These are phyloP conservation scores for Halyomorpha halys DNA, from an alignment of 1,140 invertebrate species.

Conservation along the genomic window DNA sequence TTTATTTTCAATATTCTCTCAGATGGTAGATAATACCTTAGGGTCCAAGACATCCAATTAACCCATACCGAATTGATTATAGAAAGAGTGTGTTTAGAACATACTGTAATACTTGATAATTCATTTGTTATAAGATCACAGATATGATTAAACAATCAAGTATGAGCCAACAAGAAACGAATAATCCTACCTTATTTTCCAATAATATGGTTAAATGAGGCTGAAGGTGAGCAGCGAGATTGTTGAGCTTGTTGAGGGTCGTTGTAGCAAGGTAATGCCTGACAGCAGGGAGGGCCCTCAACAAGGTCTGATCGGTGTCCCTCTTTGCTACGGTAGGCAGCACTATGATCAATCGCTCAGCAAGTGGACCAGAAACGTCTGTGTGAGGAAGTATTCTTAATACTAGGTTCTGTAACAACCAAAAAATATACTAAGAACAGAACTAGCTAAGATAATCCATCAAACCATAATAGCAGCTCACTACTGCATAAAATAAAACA, in stretches of 20 bases:
- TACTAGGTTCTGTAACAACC: conserved; percentile 21
- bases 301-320: conserved; percentile 21
- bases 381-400: conserved; percentile 23
- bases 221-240: conserved; percentile 1
- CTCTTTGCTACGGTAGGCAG: conserved; percentile 19
- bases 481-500: background rate
- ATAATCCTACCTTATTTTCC: conserved; percentile 14
- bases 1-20: no score
- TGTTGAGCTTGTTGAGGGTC: background rate
- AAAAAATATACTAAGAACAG: background rate
- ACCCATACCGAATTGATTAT: no score
- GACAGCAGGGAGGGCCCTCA: conserved; percentile 23
- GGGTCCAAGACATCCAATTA: no score
- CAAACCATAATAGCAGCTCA: background rate
- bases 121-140: no score
- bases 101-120: no score
- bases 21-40: no score
- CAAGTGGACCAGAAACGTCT: conserved; percentile 19
- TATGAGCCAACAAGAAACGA: background rate
- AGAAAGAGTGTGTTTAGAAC: no score
- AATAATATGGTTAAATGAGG: conserved; percentile 14
- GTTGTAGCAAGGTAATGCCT: conserved; percentile 22
- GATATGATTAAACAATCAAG: no score
- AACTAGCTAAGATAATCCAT: no score
- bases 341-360: conserved; percentile 15